These are phyloP conservation scores for Pandemis cinnamomeana DNA, from an alignment of 2,888 invertebrate species.

Conservation along the genomic window DNA sequence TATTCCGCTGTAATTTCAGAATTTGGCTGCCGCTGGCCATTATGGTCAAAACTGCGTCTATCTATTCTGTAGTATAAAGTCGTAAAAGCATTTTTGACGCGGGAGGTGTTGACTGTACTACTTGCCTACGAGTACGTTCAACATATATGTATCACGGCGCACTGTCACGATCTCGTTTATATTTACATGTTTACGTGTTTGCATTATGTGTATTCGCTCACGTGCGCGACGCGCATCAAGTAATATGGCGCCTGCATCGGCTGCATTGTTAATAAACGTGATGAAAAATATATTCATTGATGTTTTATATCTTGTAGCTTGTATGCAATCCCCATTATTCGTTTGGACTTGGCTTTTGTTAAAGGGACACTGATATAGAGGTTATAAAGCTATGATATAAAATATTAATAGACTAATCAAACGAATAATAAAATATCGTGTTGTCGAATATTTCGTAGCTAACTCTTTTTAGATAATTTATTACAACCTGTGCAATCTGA, in stretches of 20 bases:
- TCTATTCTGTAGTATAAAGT: neutral
- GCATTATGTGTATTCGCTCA: constrained; percentile 1
- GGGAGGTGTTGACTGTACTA: neutral
- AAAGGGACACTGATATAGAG: neutral
- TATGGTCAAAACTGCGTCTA: neutral
- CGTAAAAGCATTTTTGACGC: neutral
- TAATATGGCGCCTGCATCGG: constrained; percentile 4
- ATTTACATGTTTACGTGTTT: constrained; percentile 22
- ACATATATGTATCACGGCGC: constrained; percentile 8
- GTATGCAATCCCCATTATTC: neutral
- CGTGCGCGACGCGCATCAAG: constrained; percentile 22
- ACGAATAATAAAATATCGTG: too few species aligned
- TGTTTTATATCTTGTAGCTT: neutral
- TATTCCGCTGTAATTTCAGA: too few species aligned
- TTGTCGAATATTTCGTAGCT: too few species aligned
- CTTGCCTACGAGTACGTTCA: neutral
- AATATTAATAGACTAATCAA: too few species aligned
- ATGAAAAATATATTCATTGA: constrained; percentile 12
- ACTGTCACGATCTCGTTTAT: constrained; percentile 29
- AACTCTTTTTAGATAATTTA: neutral
- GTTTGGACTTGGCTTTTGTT: neutral
- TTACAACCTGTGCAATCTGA: neutral
- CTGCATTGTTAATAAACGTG: constrained; percentile 23
- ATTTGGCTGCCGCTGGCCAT: too few species aligned
- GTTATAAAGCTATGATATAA: too few species aligned